phyloP scores from a whole-genome alignment of 2,888 invertebrate genomes.

The Lochmaea crataegi region DNA sequence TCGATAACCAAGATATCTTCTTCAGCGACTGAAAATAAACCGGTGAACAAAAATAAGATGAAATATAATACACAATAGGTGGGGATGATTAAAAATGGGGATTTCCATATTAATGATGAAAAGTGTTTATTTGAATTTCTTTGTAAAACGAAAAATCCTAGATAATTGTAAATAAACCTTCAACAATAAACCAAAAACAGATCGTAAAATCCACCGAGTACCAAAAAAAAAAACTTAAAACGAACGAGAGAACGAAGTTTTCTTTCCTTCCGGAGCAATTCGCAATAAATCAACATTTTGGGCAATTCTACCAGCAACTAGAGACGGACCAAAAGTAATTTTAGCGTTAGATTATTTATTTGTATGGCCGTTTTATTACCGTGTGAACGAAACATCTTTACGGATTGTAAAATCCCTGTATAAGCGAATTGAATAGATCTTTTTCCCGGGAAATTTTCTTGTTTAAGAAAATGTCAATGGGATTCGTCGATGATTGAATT shows the following conservation, averaged over 20 bases:
- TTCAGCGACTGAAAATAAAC: too few species aligned
- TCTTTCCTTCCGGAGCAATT: constrained; percentile 45
- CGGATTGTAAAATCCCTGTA: constrained; percentile 56
- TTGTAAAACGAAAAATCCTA: too few species aligned
- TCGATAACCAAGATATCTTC: too few species aligned
- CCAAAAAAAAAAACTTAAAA: constrained; percentile 23
- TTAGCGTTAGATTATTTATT: constrained; percentile 48
- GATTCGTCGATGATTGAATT: constrained; percentile 21
- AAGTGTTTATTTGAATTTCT: too few species aligned
- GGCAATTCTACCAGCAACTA: constrained; percentile 41
- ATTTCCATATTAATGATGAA: too few species aligned
- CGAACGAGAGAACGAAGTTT: constrained; percentile 6
- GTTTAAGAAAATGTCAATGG: constrained; percentile 8
- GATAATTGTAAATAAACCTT: constrained; percentile 16
- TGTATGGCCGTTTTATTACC: constrained; percentile 51
- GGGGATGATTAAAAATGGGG: too few species aligned
- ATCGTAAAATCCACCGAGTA: constrained; percentile 17
- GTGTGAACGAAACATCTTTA: constrained; percentile 56
- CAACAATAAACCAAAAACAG: neutral
- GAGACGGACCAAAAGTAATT: constrained; percentile 37
- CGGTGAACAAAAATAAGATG: too few species aligned
- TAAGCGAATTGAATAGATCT: constrained; percentile 35
- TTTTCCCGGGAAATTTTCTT: neutral
- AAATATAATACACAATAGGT: too few species aligned
- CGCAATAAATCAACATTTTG: constrained; percentile 59